A percentile compares a stretch with the other conserved stretches of the same genome.
These are phyloP conservation scores for Oscheius myriophilus DNA, from an alignment of 2,888 invertebrate species.

Conservation along the genomic window DNA sequence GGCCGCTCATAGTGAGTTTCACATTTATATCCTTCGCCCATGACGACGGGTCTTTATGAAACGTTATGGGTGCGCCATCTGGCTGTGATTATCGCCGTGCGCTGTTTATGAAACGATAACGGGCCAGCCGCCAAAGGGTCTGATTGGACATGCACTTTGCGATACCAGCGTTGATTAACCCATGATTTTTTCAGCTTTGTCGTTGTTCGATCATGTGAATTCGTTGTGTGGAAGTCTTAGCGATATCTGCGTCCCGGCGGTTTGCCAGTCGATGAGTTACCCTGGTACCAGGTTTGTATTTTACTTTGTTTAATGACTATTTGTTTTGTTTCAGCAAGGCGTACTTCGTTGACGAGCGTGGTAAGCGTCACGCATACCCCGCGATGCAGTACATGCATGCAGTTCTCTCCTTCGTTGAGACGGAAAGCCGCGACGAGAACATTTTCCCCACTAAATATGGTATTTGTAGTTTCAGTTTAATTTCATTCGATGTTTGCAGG, in stretches of 20 bases:
- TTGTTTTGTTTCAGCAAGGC: slow-evolving; percentile 58
- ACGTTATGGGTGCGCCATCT: too few species aligned
- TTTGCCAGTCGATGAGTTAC: slow-evolving; percentile 95
- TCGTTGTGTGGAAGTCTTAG: slow-evolving; percentile 97
- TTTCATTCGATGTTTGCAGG: slow-evolving; percentile 45
- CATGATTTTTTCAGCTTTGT: slow-evolving; percentile 64
- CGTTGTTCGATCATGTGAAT: slow-evolving; percentile 95
- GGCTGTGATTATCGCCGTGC: too few species aligned
- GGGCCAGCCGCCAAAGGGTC: too few species aligned
- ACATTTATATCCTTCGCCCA: too few species aligned
- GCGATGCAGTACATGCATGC: slow-evolving; percentile 68
- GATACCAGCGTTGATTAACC: background rate
- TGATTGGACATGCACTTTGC: background rate
- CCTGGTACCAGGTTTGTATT: slow-evolving; percentile 77
- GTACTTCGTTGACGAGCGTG: slow-evolving; percentile 63
- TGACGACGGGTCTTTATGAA: too few species aligned
- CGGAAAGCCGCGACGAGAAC: slow-evolving; percentile 59
- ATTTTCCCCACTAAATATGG: slow-evolving; percentile 69
- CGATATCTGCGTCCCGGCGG: slow-evolving; percentile 94
- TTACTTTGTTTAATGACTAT: background rate
- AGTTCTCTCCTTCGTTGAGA: slow-evolving; percentile 66
- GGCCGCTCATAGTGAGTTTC: slow-evolving; percentile 89
- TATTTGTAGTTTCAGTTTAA: slow-evolving; percentile 41
- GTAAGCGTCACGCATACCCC: slow-evolving; percentile 63
- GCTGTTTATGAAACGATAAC: too few species aligned